Conservation (phyloP, 2,888 invertebrate species). For the Aphidoletes aphidimyza region DNA sequence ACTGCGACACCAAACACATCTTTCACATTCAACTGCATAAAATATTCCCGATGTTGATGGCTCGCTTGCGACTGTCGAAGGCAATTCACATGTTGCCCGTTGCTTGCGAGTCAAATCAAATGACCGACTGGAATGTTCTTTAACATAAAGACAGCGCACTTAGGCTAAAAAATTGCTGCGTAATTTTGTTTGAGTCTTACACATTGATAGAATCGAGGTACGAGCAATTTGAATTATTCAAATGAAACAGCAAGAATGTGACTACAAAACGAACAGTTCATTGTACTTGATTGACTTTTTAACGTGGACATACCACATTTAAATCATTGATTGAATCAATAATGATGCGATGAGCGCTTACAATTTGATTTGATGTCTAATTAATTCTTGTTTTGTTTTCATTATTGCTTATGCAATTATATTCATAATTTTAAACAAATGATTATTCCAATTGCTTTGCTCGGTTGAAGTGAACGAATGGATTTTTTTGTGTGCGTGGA, state of each 20-base stretch:
- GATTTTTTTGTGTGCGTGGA: background rate
- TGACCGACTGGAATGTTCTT: no score
- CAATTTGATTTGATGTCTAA: constrained; percentile 36
- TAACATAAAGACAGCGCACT: background rate
- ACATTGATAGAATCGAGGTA: background rate
- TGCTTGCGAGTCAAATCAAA: no score
- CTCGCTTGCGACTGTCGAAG: background rate
- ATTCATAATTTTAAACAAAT: no score
- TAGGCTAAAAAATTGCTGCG: constrained; percentile 44
- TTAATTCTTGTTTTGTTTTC: constrained; percentile 22
- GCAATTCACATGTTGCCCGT: background rate
- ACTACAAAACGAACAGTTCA: constrained; percentile 12
- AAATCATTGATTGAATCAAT: background rate
- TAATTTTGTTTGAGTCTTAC: constrained; percentile 44
- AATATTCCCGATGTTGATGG: background rate
- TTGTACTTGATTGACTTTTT: constrained; percentile 47
- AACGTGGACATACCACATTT: no score
- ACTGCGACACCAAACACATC: background rate
- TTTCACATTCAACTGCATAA: background rate
- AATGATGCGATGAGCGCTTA: background rate
- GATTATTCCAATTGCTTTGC: constrained; percentile 29
- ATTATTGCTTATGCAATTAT: constrained; percentile 33
- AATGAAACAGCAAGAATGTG: background rate
- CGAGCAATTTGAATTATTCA: constrained; percentile 50
- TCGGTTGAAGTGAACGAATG: background rate